Conservation (phyloP, 64 coral and sea anemone genomes). For the Montipora foliosa region DNA sequence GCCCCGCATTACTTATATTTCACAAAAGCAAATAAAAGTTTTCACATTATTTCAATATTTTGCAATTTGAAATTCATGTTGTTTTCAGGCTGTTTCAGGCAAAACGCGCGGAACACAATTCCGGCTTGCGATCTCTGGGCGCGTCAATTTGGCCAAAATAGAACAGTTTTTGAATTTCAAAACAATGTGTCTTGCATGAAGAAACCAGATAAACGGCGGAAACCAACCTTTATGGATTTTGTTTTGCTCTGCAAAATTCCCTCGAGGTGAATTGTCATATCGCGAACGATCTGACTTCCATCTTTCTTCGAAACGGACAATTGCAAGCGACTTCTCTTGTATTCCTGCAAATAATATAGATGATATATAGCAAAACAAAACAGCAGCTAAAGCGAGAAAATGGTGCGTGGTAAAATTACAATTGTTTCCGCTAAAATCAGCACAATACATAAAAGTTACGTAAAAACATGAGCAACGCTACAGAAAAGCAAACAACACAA, state of each 20-base stretch:
- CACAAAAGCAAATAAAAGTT: too few relatives aligned
- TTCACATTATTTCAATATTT: too few relatives aligned
- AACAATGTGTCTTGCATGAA: constrained; percentile 48
- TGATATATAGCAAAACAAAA: not conserved
- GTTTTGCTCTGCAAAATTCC: constrained; percentile 61
- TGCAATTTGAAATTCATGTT: too few relatives aligned
- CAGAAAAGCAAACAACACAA: constrained; percentile 37
- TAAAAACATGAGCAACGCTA: constrained; percentile 63
- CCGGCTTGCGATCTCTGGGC: not conserved
- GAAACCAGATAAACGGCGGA: constrained; percentile 29
- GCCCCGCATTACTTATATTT: too few relatives aligned
- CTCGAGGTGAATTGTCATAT: constrained; percentile 62
- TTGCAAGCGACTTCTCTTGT: not conserved
- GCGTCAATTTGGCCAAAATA: not conserved
- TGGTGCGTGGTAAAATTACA: not conserved
- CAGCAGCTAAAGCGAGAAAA: not conserved
- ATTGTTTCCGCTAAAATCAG: constrained; percentile 76
- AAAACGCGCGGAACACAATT: not conserved
- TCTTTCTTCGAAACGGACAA: constrained; percentile 36
- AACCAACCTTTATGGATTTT: constrained; percentile 83
- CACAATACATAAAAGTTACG: constrained; percentile 77
- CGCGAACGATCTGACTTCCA: constrained; percentile 55
- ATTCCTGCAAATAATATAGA: constrained; percentile 55
- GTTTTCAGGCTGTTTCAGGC: too few relatives aligned
- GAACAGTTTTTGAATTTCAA: not conserved